Conservation (phyloP, 2,888 invertebrate species). For the Entomobrya multifasciata region DNA sequence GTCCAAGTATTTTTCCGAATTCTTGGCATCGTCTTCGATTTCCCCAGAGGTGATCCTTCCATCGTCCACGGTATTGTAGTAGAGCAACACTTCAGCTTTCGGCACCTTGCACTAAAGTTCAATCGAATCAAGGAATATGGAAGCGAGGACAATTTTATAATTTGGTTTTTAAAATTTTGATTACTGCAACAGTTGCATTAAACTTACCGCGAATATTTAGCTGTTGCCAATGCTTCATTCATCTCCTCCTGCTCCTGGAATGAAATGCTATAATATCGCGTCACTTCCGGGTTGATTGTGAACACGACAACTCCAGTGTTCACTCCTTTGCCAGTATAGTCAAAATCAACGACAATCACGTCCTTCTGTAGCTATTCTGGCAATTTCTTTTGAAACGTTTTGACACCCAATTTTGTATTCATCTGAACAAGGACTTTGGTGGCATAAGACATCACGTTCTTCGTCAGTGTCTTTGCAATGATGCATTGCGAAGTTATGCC, state of each 20-base stretch:
- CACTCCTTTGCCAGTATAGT: constrained; percentile 86
- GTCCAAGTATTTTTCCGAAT: background rate
- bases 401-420: constrained; percentile 88
- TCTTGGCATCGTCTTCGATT: constrained; percentile 3
- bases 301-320: constrained; percentile 89
- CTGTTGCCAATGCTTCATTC: background rate
- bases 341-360: constrained; percentile 83
- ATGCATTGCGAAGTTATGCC: constrained; percentile 78
- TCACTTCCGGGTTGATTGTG: constrained; percentile 84
- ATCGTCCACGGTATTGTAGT: constrained; percentile 89
- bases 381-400: constrained; percentile 90
- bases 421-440: constrained; percentile 84
- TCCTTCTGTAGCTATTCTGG: constrained; percentile 82
- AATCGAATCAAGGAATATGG: constrained; percentile 41
- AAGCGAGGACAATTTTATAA: too few species aligned
- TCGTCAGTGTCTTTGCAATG: constrained; percentile 70
- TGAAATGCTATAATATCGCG: constrained; percentile 89
- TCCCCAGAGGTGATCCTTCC: constrained; percentile 83
- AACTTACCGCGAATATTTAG: background rate
- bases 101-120: background rate
- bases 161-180: too few species aligned
- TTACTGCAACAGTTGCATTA: too few species aligned
- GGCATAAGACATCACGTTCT: constrained; percentile 73
- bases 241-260: background rate
- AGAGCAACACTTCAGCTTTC: constrained; percentile 16